Conservation (phyloP, 1,140 invertebrate species). For the Apis cerana region DNA sequence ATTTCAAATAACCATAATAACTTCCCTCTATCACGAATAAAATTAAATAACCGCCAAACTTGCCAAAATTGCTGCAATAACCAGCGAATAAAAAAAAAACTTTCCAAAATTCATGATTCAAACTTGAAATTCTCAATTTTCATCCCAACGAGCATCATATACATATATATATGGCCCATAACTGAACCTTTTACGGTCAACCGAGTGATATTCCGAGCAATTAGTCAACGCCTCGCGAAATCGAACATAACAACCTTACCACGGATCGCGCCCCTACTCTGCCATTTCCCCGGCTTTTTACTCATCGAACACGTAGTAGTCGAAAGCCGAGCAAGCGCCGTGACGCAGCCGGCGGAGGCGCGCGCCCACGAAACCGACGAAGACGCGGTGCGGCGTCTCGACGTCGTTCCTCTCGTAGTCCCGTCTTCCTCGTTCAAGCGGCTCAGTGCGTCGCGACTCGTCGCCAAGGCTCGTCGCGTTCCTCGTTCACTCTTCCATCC, state of each 20-base stretch:
- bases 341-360: slow-evolving; percentile 43
- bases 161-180: too few species aligned
- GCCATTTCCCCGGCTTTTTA: slow-evolving; percentile 12
- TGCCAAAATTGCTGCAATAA: too few species aligned
- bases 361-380: slow-evolving; percentile 39
- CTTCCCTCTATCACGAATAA: too few species aligned
- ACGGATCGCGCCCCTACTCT: slow-evolving; percentile 22
- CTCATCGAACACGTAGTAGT: slow-evolving; percentile 52
- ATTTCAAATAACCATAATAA: too few species aligned
- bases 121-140: too few species aligned
- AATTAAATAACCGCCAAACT: too few species aligned
- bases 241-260: slow-evolving; percentile 37
- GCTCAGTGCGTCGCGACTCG: slow-evolving; percentile 52
- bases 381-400: slow-evolving; percentile 30
- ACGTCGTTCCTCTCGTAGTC: slow-evolving; percentile 35
- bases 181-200: neutral
- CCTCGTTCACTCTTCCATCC: slow-evolving; percentile 7
- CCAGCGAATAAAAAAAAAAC: too few species aligned
- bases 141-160: too few species aligned
- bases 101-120: too few species aligned
- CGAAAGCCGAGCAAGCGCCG: slow-evolving; percentile 58
- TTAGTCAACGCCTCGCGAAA: slow-evolving; percentile 38
- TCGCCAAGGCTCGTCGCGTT: slow-evolving; percentile 25
- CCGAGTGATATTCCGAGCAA: slow-evolving; percentile 28
- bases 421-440: slow-evolving; percentile 36